phyloP scores from a whole-genome alignment of 1,140 invertebrate genomes.

The Brachionus manjavacas region DNA sequence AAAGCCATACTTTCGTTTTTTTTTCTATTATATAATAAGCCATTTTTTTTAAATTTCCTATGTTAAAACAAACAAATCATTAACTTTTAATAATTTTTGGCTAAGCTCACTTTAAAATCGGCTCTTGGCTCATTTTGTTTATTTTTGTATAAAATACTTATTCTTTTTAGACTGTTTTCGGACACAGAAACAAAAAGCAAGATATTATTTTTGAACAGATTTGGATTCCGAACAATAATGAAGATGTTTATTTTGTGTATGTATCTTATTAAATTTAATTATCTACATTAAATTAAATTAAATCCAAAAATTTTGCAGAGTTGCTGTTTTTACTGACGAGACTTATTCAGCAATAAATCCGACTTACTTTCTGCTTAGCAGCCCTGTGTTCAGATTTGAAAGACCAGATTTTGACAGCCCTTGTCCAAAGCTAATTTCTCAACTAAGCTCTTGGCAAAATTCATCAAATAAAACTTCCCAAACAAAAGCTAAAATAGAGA shows the following conservation, averaged over 20 bases:
- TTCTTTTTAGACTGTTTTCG: constrained; percentile 33
- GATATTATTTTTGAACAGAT: constrained; percentile 28
- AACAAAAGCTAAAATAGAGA: not conserved
- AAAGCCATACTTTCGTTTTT: not conserved
- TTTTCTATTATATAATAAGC: constrained; percentile 16
- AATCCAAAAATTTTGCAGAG: not conserved
- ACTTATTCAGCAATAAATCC: constrained; percentile 12
- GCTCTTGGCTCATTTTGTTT: constrained; percentile 3
- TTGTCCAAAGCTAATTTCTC: not conserved
- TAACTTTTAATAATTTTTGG: not conserved
- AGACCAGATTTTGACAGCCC: not conserved
- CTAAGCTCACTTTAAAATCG: constrained; percentile 14
- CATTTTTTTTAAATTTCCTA: constrained; percentile 13
- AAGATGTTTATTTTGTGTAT: constrained; percentile 42
- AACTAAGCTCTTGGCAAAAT: not conserved
- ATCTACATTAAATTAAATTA: not conserved
- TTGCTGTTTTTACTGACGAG: constrained; percentile 39
- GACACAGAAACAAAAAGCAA: constrained; percentile 10
- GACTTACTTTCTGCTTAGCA: constrained; percentile 17
- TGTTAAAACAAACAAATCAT: constrained; percentile 30
- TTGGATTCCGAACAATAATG: constrained; percentile 26
- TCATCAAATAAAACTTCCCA: not conserved
- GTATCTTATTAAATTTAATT: not conserved
- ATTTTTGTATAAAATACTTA: not conserved
- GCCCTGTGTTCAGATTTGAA: constrained; percentile 24